Evolutionary conservation across 2,888 invertebrate species (phyloP), one percentile per base, ranked within the genome.

Genomic region (Hypolimnas misippus): DNA sequence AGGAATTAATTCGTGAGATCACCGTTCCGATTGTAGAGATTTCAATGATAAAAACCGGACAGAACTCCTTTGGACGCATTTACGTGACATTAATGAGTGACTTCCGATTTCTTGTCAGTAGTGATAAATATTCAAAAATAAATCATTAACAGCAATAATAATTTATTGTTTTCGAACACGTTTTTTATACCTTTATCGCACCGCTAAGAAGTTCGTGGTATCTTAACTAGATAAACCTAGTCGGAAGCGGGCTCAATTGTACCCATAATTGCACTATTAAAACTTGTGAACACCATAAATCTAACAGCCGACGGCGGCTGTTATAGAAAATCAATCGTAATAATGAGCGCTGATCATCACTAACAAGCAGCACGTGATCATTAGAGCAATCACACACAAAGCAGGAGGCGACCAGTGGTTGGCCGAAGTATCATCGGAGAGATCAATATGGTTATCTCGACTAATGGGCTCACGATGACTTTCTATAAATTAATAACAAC

Each of bases 401-500:
- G 53, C 52, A 76, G 79, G 75, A 77, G 64, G 65, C 52, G 56
- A 76, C 83, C 76, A 84, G 81, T 78, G 79, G 76, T 73, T 68
- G 65, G 71, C 68, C 73, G 69, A 75, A 83, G 79, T 86, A 89
- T 86, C 84, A 73, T 72, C 73, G 72, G 73, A 71, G 76, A 77
- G 88, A 87, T 90, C 90, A 85, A 87, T 89, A 89, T 89, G 89
- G 85, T 82, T 82, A 86, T 85, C 84, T 82, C 74, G 67, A 76
- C 86, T 90, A 92, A 92, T 92, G 89, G 89, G 75, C 75, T 69
- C 73, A 82, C 84, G 87, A 90, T 92, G 92, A 92, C 92, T 92
- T 89, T 91, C 90, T 89, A 91, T 89, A 92, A 88, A 90, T 91
- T 89, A 89, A 90, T 91, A 92, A 91, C 86, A 87, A 89, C 87